Base-by-base conservation (phyloP, 2,888 invertebrate genomes). In the Aproaerema taeniolella region DNA sequence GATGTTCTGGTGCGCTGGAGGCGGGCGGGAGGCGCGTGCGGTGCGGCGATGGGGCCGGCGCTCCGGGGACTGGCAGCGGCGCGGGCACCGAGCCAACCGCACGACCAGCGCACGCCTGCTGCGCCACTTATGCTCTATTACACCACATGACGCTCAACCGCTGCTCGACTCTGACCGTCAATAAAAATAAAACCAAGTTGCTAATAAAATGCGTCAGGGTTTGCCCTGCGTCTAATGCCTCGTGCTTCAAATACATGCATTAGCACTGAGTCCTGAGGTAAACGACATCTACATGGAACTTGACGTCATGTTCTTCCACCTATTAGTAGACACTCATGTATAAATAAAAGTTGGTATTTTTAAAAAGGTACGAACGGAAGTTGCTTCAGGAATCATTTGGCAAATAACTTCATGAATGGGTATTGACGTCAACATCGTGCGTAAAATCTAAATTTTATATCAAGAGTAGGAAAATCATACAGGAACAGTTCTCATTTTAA, bases 71-170 rank as follows among this genome's bases (percentile, higher is more conserved):
- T 82, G 81, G 64, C 70, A 62, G 76, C 71, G 80, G 63, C 61
- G 60, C 74, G 81, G 85, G 83, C 82, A 78, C 51, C 44, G 60
- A 55, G 82, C 83, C 82, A 85, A 75, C 61, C n/a, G n/a, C n/a
- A n/a, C n/a, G n/a, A n/a, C 45, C 49, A 49, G 55, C 58, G 55
- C 52, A 50, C 52, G 61, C 64, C 58, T 53, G 63, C 69, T 66
- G 66, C 64, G 67, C 71, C 74, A 73, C 78, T 77, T 69, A 61
- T 68, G 69, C 66, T 70, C 74, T 71, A 68, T 76, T 71, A 76
- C 74, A 78, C 71, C 77, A 67, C 69, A 74, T 54, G 62, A 64
- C 55, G 58, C 63, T 58, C 55, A 51, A 60, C 61, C 45, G 55
- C 56, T 46, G 46, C 46, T 47, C 51, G 42, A 46, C 50, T 60